phyloP scores from a whole-genome alignment of 2,113 vertebrate species.

The Urocolius indicus region DNA sequence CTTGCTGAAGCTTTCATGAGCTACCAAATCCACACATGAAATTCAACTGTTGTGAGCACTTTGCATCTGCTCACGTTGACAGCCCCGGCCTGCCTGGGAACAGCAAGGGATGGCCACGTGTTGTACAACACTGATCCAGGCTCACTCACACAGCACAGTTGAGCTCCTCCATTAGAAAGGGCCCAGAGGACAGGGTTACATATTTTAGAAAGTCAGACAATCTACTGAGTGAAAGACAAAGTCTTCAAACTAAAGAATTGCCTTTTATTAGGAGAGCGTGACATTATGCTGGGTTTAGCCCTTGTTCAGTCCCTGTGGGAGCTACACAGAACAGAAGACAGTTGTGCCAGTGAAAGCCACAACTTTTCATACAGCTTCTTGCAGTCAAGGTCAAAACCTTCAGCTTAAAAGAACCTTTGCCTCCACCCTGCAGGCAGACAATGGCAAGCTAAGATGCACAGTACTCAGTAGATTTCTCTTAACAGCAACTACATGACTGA shows the following conservation, averaged over 20 bases:
- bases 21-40: neutral
- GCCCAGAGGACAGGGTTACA: neutral
- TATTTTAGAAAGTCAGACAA: neutral
- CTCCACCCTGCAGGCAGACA: neutral
- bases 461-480: neutral
- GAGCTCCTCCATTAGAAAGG: neutral
- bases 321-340: neutral
- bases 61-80: neutral
- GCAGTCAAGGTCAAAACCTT: conserved; percentile 9
- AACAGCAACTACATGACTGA: neutral
- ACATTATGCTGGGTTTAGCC: neutral
- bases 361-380: neutral
- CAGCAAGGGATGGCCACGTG: neutral
- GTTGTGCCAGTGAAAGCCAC: neutral
- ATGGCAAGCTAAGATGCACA: neutral
- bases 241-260: neutral
- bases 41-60: neutral
- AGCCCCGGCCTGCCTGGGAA: neutral
- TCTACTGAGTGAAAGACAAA: neutral
- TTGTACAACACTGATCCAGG: neutral
- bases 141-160: neutral
- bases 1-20: neutral
- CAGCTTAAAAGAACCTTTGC: neutral
- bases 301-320: neutral
- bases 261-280: neutral